These are phyloP conservation scores for Pelobates fuscus DNA, from an alignment of 2,113 vertebrate genomes.

Conservation along the genomic window DNA sequence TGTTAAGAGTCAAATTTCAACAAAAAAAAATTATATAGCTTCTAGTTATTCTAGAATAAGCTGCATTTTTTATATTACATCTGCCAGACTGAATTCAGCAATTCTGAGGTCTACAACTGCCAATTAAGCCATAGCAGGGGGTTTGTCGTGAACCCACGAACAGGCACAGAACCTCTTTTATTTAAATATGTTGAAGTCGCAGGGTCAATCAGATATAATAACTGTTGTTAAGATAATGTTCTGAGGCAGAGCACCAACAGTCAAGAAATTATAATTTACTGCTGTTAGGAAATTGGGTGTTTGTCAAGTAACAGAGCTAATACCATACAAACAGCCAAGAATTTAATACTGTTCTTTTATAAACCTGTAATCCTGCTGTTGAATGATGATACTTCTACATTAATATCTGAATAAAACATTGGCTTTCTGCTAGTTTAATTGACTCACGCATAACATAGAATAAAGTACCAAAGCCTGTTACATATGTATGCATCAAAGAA, in stretches of 20 bases:
- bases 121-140: not conserved
- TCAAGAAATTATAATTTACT: not conserved
- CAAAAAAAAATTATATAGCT: too few species aligned
- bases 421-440: not conserved
- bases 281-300: not conserved
- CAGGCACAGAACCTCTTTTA: not conserved
- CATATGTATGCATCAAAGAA: too few species aligned
- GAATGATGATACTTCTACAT: not conserved
- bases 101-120: not conserved
- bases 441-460: not conserved
- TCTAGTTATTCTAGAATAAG: not conserved
- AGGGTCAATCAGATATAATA: constrained; percentile 3
- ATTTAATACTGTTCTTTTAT: not conserved
- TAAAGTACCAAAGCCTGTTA: not conserved
- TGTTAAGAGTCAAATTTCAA: too few species aligned
- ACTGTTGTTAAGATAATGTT: constrained; percentile 3
- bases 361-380: not conserved
- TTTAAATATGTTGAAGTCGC: not conserved
- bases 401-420: not conserved
- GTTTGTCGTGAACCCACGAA: not conserved
- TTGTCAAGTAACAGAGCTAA: constrained; percentile 3
- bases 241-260: not conserved
- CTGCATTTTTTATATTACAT: not conserved
- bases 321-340: not conserved
- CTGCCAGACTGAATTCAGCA: not conserved